Evolutionary conservation across 2,113 vertebrate species (phyloP), one percentile per base, ranked within the genome.

Genomic region (Coregonus clupeaformis): DNA sequence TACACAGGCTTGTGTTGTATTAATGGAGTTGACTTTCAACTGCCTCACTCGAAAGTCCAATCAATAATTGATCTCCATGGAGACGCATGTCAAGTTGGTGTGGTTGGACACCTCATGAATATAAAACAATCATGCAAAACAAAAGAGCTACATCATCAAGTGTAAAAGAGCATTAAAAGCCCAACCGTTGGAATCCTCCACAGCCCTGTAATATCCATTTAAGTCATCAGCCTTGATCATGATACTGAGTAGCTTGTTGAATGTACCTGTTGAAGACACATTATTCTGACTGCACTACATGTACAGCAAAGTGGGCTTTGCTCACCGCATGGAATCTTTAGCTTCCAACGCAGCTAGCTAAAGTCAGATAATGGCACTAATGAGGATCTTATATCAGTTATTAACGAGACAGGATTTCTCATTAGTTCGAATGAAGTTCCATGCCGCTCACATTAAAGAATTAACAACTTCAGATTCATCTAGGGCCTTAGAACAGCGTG

Each of bases 11-110:
- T 30, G 71, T 92, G 84, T 86, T 92, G 92, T 90, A 94, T 93
- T 93, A 89, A 93, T 92, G 85, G 75, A 75, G 82, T 83, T 89
- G 87, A 89, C 91, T 92, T 93, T 93, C 79, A 90, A 90, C 87
- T 80, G 87, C 89, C 84, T 89, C 87, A 73, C 89, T 79, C 85
- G 87, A 90, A 91, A 90, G 84, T 89, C 82, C 78, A 78, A 77
- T 93, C 85, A 91, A 92, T 93, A 91, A 94, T 93, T 92, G 80
- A 93, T 93, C 90, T 85, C 91, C 86, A 88, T 87, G 82, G 89
- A 92, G 90, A 93, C 76, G 76, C 84, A 81, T 91, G 90, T 89
- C 91, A 93, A 90, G 87, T 88, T 85, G 84, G 86, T 90, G 85
- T 78, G 81, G 85, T 83, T 83, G 90, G 90, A 92, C 92, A 90